Evolutionary conservation across 2,888 invertebrate genomes (phyloP), one percentile per base, ranked within the genome.

Genomic region (Nyleta sp.): DNA sequence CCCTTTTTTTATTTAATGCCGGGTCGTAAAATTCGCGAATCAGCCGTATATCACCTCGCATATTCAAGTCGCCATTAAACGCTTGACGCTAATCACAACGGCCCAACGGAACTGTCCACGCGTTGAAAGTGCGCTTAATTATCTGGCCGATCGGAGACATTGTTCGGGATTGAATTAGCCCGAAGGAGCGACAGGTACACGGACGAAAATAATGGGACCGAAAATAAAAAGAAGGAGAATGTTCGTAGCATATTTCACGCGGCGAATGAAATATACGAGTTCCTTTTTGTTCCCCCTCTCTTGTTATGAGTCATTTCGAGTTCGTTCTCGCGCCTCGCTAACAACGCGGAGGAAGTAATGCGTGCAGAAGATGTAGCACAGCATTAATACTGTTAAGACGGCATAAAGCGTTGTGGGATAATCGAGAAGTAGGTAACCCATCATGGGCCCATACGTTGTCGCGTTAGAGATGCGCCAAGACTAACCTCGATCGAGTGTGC

Each of bases 371-470:
- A 88, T 88, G 87, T 88, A 81, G 88, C 84, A 88, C 87, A 82
- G 84, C 74, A 80, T 85, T 86, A 87, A 87, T 84, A 68, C 80
- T 80, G 84, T 81, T 81, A 84, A 80, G 80, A 72, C 68, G 55
- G 60, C 28, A 72, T 64, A 67, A 80, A 80, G 67, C 76, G 77
- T 76, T 83, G 84, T 87, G 86, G 85, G 85, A 88, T 89, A 84
- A 88, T 87, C 85, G 81, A 70, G 79, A 89, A 88, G 88, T 88
- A 87, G 88, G 88, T 85, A 87, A 88, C 70, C 72, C 80, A 84
- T 81, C 80, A 68, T 78, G 80, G 81, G 78, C 53, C 79, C 81
- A 83, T 78, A 73, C 77, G 72, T 78, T 83, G 84, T 83, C 84
- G 82, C 85, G 86, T 86, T 85, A 87, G 85, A 87, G 85, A 87